Conservation (phyloP, 2,888 invertebrate species). For the Agonum fuliginosum region DNA sequence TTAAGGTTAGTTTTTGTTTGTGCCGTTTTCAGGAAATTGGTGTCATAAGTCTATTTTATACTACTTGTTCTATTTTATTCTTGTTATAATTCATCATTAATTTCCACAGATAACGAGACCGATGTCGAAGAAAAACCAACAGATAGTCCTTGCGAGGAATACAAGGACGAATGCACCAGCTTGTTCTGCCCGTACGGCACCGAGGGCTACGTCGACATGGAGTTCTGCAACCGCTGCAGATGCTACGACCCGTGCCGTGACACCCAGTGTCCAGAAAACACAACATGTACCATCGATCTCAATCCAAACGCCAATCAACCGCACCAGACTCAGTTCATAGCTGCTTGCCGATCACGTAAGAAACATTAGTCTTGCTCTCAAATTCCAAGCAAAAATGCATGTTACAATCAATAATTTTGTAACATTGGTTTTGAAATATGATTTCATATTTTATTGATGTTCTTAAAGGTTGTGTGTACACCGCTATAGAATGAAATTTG, state of each 20-base stretch:
- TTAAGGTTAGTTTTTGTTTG: no score
- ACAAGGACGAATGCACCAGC: constrained; percentile 77
- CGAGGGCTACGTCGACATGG: constrained; percentile 76
- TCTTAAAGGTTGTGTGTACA: no score
- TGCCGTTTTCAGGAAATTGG: no score
- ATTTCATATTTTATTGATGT: no score
- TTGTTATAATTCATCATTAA: no score
- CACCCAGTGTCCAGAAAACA: constrained; percentile 77
- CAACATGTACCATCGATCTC: constrained; percentile 82
- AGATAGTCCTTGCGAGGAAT: constrained; percentile 75
- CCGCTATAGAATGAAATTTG: no score
- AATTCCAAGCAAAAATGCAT: no score
- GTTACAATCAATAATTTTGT: no score
- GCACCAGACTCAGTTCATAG: constrained; percentile 73
- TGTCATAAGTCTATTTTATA: no score
- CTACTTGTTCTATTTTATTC: no score
- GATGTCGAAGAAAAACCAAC: constrained; percentile 67
- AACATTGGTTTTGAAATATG: no score
- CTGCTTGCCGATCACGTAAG: constrained; percentile 81
- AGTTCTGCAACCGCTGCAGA: constrained; percentile 83
- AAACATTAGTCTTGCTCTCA: no score
- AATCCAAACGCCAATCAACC: constrained; percentile 70
- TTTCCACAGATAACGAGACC: constrained; percentile 69
- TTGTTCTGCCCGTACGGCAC: constrained; percentile 84
- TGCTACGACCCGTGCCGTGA: constrained; percentile 85